Percentiles rank a stretch among this genome's conserved stretches.
Evolutionary conservation across 1,140 invertebrate genomes (phyloP).

Genomic region (Chironomus tepperi): DNA sequence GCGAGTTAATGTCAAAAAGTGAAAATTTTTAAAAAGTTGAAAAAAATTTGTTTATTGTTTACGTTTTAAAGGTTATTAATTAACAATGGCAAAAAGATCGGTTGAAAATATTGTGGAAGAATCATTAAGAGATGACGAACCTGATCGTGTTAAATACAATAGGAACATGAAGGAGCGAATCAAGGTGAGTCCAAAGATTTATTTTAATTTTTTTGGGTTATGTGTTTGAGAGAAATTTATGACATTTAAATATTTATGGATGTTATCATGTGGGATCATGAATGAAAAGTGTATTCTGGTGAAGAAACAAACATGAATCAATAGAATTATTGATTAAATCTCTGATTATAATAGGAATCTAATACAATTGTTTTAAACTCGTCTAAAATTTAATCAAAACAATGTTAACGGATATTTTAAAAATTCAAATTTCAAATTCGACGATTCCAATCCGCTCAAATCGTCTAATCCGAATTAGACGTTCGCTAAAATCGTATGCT

Average conservation of each 20-base stretch:
- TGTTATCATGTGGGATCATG: background rate
- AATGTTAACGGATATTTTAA: background rate
- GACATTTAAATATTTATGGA: background rate
- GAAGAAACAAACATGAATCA: background rate
- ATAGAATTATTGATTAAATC: background rate
- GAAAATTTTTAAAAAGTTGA: too few relatives aligned
- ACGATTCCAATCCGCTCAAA: background rate
- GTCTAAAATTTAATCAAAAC: background rate
- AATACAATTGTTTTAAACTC: background rate
- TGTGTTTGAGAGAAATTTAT: background rate
- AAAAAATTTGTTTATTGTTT: too few relatives aligned
- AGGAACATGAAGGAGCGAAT: background rate
- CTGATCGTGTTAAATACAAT: background rate
- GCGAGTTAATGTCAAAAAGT: too few relatives aligned
- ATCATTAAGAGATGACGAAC: background rate
- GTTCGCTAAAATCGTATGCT: background rate
- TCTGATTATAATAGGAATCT: background rate
- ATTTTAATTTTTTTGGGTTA: background rate
- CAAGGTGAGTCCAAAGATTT: background rate
- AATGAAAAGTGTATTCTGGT: background rate
- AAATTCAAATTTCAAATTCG: background rate
- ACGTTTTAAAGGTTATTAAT: too few relatives aligned
- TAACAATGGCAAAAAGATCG: background rate
- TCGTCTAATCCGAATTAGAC: background rate
- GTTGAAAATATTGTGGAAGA: background rate